phyloP scores from a whole-genome alignment of 2,888 invertebrate genomes.

The Sinohyriopsis cumingii region DNA sequence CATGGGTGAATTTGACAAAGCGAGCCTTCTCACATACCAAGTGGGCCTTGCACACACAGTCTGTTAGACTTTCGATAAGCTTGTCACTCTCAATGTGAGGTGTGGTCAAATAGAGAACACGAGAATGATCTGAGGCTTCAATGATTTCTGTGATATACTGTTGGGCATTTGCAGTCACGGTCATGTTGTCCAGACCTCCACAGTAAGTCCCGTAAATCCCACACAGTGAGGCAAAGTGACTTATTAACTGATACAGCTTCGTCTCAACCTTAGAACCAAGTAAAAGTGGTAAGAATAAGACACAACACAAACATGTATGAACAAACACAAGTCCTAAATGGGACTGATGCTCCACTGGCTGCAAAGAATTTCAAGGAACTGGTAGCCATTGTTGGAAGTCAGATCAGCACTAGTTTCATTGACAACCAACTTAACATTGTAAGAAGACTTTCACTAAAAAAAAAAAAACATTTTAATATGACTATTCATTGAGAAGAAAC shows the following conservation, averaged over 20 bases:
- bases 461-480: too few species aligned
- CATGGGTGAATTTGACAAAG: conserved; percentile 5
- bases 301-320: too few species aligned
- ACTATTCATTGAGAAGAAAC: too few species aligned
- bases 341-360: too few species aligned
- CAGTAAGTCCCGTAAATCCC: conserved; percentile 50
- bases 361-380: too few species aligned
- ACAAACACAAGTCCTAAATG: too few species aligned
- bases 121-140: conserved; percentile 25
- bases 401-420: too few species aligned
- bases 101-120: conserved; percentile 16
- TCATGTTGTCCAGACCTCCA: conserved; percentile 47
- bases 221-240: conserved; percentile 48
- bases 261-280: conserved; percentile 33
- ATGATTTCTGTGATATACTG: conserved; percentile 14
- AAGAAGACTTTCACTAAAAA: too few species aligned
- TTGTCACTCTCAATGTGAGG: conserved; percentile 24
- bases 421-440: too few species aligned
- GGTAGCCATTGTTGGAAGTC: too few species aligned
- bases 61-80: conserved; percentile 17
- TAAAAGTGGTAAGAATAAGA: too few species aligned
- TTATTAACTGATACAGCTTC: conserved; percentile 20
- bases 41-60: conserved; percentile 42
- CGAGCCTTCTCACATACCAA: conserved; percentile 22
- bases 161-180: conserved; percentile 29